These are phyloP conservation scores for Pelecanus crispus DNA, from an alignment of 2,113 vertebrate species.

Conservation along the genomic window DNA sequence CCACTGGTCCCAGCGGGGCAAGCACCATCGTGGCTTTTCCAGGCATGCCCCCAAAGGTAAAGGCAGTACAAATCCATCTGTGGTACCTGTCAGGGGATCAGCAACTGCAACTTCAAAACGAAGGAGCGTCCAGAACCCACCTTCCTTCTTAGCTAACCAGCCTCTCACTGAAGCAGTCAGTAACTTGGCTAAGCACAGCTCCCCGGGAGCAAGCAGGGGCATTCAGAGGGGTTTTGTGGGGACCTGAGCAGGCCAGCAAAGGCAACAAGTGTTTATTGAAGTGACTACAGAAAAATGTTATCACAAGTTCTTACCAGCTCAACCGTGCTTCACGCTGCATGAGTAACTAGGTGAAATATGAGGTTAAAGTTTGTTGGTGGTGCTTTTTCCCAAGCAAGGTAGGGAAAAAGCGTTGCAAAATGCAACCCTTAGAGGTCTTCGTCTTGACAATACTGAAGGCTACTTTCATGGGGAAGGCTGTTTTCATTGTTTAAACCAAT, in stretches of 20 bases:
- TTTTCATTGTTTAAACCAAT: not conserved
- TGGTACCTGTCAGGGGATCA: not conserved
- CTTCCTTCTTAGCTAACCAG: too few relatives aligned
- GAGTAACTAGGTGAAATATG: not conserved
- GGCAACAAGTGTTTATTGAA: not conserved
- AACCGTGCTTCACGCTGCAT: rapidly evolving
- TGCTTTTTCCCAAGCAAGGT: not conserved
- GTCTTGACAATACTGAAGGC: not conserved
- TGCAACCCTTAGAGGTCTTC: rapidly evolving
- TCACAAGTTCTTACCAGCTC: not conserved
- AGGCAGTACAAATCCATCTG: not conserved
- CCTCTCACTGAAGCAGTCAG: rapidly evolving
- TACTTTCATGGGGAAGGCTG: not conserved
- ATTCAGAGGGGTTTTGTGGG: rapidly evolving
- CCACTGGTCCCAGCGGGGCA: rapidly evolving
- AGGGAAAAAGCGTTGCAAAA: not conserved
- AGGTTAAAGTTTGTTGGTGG: not conserved
- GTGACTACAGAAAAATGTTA: not conserved
- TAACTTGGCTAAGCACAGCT: too few relatives aligned
- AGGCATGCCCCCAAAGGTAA: not conserved
- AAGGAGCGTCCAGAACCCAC: not conserved
- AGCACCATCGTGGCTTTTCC: rapidly evolving
- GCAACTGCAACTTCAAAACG: not conserved
- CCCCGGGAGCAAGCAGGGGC: rapidly evolving
- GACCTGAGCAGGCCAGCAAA: not conserved